Evolutionary conservation across 2,113 vertebrate genomes (phyloP).

Genomic region (Festucalex cinctus): DNA sequence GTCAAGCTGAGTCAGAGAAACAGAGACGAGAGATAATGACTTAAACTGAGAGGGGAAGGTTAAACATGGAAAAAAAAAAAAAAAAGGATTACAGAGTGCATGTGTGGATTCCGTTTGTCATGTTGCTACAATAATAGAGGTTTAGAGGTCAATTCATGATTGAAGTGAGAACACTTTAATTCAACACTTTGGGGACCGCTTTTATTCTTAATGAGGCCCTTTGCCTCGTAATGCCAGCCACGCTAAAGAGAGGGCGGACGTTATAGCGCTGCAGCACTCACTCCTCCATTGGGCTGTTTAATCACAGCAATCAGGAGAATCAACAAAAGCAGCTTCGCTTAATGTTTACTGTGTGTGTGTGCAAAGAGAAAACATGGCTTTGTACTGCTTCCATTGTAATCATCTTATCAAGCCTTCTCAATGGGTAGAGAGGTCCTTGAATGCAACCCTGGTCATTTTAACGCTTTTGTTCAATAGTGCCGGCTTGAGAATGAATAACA

Average conservation of each 20-base stretch:
- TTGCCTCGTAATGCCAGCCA: conserved; percentile 29
- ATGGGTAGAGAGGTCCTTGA: conserved; percentile 11
- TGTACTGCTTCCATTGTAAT: conserved; percentile 16
- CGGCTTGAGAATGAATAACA: conserved; percentile 34
- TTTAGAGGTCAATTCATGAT: conserved; percentile 32
- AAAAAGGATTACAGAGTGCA: background rate
- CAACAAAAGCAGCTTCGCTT: conserved; percentile 44
- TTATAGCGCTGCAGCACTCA: conserved; percentile 25
- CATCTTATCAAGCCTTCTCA: conserved; percentile 17
- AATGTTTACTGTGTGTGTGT: conserved; percentile 4
- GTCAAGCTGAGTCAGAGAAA: conserved; percentile 31
- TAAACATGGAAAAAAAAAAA: background rate
- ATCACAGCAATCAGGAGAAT: conserved; percentile 62
- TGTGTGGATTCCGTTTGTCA: conserved; percentile 15
- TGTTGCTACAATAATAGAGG: conserved; percentile 27
- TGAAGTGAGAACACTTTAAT: conserved; percentile 31
- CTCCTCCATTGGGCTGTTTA: conserved; percentile 55
- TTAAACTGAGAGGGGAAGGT: background rate
- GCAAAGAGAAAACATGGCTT: conserved; percentile 26
- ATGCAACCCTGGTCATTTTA: conserved; percentile 28
- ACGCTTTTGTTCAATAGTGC: conserved; percentile 18
- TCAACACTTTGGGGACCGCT: conserved; percentile 44
- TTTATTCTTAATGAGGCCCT: conserved; percentile 49
- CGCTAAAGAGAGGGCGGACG: conserved; percentile 39
- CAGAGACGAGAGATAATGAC: conserved; percentile 10